Percentiles rank a stretch among this genome's conserved stretches.
Evolutionary conservation across 2,113 vertebrate species (phyloP).

Genomic region (Casuarius casuarius): DNA sequence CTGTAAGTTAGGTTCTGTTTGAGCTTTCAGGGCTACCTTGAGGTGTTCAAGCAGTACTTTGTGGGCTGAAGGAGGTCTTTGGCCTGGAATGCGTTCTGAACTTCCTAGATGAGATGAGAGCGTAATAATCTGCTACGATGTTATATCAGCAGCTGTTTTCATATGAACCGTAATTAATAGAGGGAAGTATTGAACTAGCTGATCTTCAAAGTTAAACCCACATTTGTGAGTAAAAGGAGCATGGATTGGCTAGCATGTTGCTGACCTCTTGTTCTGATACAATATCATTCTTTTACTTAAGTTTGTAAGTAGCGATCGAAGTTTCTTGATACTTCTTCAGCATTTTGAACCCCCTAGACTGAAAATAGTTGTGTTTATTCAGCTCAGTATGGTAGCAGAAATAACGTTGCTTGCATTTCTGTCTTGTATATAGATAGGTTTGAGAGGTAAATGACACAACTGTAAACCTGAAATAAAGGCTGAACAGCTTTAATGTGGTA

Average conservation of each 20-base stretch:
- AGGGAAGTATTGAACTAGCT: not conserved
- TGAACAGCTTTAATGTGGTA: not conserved
- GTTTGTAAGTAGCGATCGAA: not conserved
- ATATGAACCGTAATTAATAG: not conserved
- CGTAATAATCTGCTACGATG: not conserved
- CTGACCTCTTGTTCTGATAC: not conserved
- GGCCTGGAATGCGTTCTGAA: not conserved
- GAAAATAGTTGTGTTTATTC: not conserved
- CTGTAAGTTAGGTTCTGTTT: not conserved
- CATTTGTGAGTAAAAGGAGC: not conserved
- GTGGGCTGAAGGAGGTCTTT: not conserved
- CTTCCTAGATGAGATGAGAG: not conserved
- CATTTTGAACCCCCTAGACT: not conserved
- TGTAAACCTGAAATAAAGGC: not conserved
- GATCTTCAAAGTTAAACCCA: not conserved
- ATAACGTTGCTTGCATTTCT: accelerated
- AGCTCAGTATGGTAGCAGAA: accelerated
- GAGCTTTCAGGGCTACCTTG: not conserved
- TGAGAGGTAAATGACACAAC: not conserved
- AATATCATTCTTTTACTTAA: not conserved
- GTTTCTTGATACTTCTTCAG: too few relatives aligned
- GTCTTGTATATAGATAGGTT: not conserved
- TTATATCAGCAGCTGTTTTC: not conserved
- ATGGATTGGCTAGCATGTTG: not conserved
- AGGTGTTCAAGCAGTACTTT: not conserved